A percentile compares a stretch with the other conserved stretches of the same genome.
These are phyloP conservation scores for Drosophila simulans DNA, from an alignment of 1,140 invertebrate genomes.

Conservation along the genomic window DNA sequence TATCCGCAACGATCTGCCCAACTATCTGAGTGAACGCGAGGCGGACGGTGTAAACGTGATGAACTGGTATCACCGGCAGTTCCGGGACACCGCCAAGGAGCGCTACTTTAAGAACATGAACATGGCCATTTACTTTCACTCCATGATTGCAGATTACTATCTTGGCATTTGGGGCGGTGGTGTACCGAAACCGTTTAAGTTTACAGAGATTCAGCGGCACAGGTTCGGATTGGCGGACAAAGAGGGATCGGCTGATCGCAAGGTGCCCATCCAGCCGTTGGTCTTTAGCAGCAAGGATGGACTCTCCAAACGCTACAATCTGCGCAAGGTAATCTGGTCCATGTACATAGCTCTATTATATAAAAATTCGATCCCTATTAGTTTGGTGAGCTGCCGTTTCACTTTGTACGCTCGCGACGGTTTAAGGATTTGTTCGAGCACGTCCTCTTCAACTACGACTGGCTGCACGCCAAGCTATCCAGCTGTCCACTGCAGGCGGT, in stretches of 20 bases:
- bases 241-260: conserved; percentile 96
- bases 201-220: conserved; percentile 94
- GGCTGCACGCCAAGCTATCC: conserved; percentile 97
- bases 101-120: conserved; percentile 99
- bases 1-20: conserved; percentile 96
- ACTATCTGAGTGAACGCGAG: conserved; percentile 97
- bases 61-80: conserved; percentile 99
- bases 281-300: conserved; percentile 96
- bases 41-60: conserved; percentile 98
- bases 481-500: conserved; percentile 97
- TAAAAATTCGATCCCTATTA: conserved; percentile 72
- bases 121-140: conserved; percentile 98
- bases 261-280: conserved; percentile 97
- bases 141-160: conserved; percentile 99
- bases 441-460: conserved; percentile 98
- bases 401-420: conserved; percentile 94
- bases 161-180: conserved; percentile 98
- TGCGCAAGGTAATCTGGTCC: conserved; percentile 89
- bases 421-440: conserved; percentile 97
- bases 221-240: conserved; percentile 94
- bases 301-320: conserved; percentile 92
- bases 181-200: conserved; percentile 97
- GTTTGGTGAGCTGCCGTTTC: conserved; percentile 98
- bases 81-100: conserved; percentile 96
- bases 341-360: neutral